Conservation (phyloP, 2,113 vertebrate genomes). For the Sebastes schlegelii region DNA sequence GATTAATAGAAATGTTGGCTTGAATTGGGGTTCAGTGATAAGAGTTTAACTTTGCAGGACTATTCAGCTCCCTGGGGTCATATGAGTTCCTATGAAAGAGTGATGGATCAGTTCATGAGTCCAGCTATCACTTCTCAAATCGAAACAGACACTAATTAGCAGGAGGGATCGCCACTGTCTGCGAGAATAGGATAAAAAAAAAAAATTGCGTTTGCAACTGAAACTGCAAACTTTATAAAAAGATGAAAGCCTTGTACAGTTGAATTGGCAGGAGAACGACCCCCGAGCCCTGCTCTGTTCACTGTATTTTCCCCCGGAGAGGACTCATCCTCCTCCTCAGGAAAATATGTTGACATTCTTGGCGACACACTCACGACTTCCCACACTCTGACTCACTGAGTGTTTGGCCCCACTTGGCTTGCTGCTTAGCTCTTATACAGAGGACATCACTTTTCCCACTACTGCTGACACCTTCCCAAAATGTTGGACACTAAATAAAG, state of each 20-base stretch:
- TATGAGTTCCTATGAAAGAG: not conserved
- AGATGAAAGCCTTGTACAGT: constrained; percentile 7
- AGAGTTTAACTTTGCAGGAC: not conserved
- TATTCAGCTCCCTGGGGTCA: constrained; percentile 1
- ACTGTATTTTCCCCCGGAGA: constrained; percentile 32
- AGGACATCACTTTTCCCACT: constrained; percentile 33
- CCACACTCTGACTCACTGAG: constrained; percentile 70
- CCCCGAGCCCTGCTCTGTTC: not conserved
- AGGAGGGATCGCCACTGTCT: not conserved
- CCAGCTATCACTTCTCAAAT: not conserved
- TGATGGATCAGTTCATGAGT: not conserved
- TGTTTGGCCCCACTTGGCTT: constrained; percentile 62
- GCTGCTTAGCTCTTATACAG: constrained; percentile 16
- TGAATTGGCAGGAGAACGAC: constrained; percentile 14
- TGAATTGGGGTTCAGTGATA: not conserved
- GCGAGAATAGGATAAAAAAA: not conserved
- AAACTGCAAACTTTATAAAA: not conserved
- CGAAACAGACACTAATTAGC: not conserved
- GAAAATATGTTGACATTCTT: constrained; percentile 78
- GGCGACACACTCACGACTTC: constrained; percentile 69
- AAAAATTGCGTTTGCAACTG: not conserved
- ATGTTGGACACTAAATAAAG: not conserved
- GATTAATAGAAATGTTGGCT: not conserved
- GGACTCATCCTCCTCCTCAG: constrained; percentile 62
- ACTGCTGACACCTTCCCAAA: constrained; percentile 3